phyloP scores from a whole-genome alignment of 2,797 vertebrate genomes.

The Mycteria americana region DNA sequence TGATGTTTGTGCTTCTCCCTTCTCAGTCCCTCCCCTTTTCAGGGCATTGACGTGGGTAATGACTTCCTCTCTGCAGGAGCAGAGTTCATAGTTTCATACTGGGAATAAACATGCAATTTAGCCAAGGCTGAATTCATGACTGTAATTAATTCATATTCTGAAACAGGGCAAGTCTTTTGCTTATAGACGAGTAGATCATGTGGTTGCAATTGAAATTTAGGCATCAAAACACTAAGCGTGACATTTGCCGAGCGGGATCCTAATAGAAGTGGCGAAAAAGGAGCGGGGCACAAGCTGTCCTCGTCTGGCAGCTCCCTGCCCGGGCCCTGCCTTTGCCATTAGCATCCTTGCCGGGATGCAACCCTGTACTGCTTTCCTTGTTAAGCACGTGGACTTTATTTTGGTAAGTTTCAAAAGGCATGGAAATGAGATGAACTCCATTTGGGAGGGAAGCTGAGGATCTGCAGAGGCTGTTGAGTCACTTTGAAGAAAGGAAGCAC shows the following conservation, averaged over 20 bases:
- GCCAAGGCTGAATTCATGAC: constrained; percentile 7
- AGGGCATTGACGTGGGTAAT: not conserved
- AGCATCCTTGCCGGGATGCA: not conserved
- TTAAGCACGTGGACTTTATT: not conserved
- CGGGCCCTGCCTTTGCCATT: not conserved
- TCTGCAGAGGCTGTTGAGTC: constrained; percentile 25
- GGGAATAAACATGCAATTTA: constrained; percentile 26
- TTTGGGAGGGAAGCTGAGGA: not conserved
- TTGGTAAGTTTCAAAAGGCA: constrained; percentile 1
- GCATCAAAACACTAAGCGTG: not conserved
- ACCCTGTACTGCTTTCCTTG: not conserved
- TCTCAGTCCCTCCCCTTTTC: not conserved
- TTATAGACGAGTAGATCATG: not conserved
- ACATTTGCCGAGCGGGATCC: not conserved
- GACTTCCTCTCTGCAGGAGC: constrained; percentile 31
- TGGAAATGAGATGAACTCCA: constrained; percentile 3
- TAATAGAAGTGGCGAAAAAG: not conserved
- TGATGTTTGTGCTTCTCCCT: not conserved
- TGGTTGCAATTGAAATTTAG: not conserved
- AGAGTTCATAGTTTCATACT: not conserved
- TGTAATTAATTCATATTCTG: not conserved
- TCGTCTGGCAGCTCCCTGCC: not conserved
- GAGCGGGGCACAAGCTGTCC: not conserved
- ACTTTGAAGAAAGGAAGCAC: constrained; percentile 26
- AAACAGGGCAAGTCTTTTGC: not conserved